Evolutionary conservation across 2,888 invertebrate species (phyloP).

Genomic region (Parnassius orleans): DNA sequence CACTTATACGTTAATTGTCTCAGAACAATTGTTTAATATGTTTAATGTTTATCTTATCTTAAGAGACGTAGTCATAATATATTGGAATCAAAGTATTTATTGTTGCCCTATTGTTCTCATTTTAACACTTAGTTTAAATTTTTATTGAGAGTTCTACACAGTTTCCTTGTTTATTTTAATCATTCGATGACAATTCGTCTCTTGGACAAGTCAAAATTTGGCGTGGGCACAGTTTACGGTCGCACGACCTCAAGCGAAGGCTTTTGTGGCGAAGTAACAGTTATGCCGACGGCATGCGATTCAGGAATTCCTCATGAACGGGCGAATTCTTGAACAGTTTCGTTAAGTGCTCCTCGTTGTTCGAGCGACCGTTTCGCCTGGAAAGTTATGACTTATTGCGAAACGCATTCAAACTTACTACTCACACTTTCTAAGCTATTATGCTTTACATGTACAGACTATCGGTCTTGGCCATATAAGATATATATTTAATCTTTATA

Average conservation of each 20-base stretch:
- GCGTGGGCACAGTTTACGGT: slow-evolving; percentile 15
- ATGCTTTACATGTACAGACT: background rate
- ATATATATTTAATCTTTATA: no score
- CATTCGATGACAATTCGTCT: slow-evolving; percentile 7
- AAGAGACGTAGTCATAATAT: no score
- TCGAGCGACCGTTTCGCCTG: slow-evolving; percentile 2
- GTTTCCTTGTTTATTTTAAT: slow-evolving; percentile 9
- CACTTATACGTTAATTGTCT: background rate
- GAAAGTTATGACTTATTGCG: slow-evolving; percentile 6
- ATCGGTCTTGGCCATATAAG: no score
- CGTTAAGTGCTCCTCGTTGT: slow-evolving; percentile 8
- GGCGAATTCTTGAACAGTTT: slow-evolving; percentile 12
- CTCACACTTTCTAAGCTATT: background rate
- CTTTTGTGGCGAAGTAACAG: slow-evolving; percentile 9
- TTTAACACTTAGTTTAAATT: slow-evolving; percentile 1
- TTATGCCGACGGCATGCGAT: background rate
- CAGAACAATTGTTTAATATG: background rate
- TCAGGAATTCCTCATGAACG: slow-evolving; percentile 9
- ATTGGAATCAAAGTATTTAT: no score
- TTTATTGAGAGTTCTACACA: background rate
- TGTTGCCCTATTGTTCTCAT: slow-evolving; percentile 1
- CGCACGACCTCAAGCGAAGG: background rate
- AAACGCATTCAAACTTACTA: slow-evolving; percentile 1
- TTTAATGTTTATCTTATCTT: no score
- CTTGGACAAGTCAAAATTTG: background rate